Base-by-base conservation (phyloP, 2,113 vertebrate genomes). In the Oncorhynchus masou region DNA sequence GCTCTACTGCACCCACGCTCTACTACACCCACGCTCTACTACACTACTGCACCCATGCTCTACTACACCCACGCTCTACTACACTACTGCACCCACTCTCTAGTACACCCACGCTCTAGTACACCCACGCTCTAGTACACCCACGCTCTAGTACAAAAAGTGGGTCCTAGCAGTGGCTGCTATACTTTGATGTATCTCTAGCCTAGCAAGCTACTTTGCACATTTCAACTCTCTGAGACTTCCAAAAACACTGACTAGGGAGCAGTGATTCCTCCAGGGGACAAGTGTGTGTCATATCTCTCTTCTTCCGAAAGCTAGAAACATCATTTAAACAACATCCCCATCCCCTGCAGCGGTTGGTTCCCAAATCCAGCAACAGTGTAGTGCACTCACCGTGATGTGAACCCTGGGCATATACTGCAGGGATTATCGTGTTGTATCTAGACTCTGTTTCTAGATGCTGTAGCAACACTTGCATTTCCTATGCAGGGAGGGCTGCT, bases 271-370 rank as follows among this genome's bases (percentile, higher is more conserved):
- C 1, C 45, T n/a, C 34, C 6, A 34, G 67, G 15, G 31, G 5
- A 1, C 20, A 39, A 39, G 29, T 16, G 67, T 68, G 70, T 71
- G 48, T 71, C 70, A 54, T 27, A n/a, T 51, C 24, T 39, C 8
- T 54, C 48, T 24, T 72, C 69, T 51, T 79, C 70, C 71, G 68
- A 79, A 80, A 84, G 84, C 83, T 76, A 84, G 85, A 85, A 87
- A 84, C 84, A 79, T 84, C 84, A 85, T 83, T 39, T 39, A 39
- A 45, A 81, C 86, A 90, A 83, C 84, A 78, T 79, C 84, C 87
- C 86, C 85, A 77, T 79, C 84, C 87, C 88, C 87, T 25, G 73
- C 87, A 86, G 88, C 81, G 78, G 83, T 86, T 69, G 82, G 78
- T 78, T 86, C n/a, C 84, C 88, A 85, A 80, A 87, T 76, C 82